Evolutionary conservation across 92 coral and sea anemone species (phyloP), one percentile per base, ranked within the genome.

Genomic region (Chrysogorgia sp.): DNA sequence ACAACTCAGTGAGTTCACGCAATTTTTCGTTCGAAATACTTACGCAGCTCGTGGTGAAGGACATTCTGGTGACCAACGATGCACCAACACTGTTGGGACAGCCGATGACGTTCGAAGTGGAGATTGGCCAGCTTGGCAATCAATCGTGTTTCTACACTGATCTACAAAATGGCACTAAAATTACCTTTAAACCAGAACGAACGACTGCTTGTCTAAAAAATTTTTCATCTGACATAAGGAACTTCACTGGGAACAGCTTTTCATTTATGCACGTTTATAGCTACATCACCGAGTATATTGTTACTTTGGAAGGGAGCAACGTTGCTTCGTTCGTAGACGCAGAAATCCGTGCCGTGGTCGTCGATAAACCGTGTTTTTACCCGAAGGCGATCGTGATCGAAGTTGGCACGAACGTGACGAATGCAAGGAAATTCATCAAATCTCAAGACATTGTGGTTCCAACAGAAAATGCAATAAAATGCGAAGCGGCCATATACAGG

Each of bases 401-500:
- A 10, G 92, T 88, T 8, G 88, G 92, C 29, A 26, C n/a, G 0
- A 89, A 67, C 71, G 49, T 80, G 15, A 45, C 77, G 7, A 48
- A 41, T 40, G 87, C 97, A 8, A 62, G 67, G 17, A 12, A 45
- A 37, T 91, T 89, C 58, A 64, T 31, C 23, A 67, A 58, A 45
- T 85, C 90, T 17, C 43, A 76, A 26, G 40, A 28, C 13, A 43
- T 87, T 14, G 58, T 53, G 31, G 71, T 93, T 4, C 81, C 83
- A 52, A 83, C 89, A 17, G 50, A 57, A 67, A 85, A 86, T 20
- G 41, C 29, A 28, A 71, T 87, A 24, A 74, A 85, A 69, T 93
- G 98, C 59, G 89, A 89, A 80, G 98, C 98, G 3, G 88, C 97
- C n/a, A 60, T 87, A 20, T 52, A 63, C 32, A 84, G 94, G 28